phyloP scores from a whole-genome alignment of 2,888 invertebrate genomes.

The Hypolimnas misippus region DNA sequence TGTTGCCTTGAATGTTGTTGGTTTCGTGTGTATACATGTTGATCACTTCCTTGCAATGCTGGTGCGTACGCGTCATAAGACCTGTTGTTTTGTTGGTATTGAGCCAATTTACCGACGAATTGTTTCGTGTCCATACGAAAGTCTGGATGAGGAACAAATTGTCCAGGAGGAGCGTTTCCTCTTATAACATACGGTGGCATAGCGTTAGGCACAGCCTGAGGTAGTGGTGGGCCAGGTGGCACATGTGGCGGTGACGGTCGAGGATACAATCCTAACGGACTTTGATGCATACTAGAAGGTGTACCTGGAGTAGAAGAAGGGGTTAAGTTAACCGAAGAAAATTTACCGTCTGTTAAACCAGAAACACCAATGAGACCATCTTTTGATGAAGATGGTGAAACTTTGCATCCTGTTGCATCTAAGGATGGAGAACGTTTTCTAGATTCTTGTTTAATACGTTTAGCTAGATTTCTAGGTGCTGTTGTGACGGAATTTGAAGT shows the following conservation, averaged over 20 bases:
- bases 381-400: slow-evolving; percentile 83
- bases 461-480: slow-evolving; percentile 78
- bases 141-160: slow-evolving; percentile 80
- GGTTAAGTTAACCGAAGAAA: slow-evolving; percentile 86
- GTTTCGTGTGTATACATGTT: slow-evolving; percentile 75
- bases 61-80: slow-evolving; percentile 70
- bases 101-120: slow-evolving; percentile 74
- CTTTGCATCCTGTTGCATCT: slow-evolving; percentile 75
- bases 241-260: slow-evolving; percentile 89
- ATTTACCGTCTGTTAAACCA: slow-evolving; percentile 81
- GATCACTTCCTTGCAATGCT: slow-evolving; percentile 68
- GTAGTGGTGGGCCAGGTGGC: slow-evolving; percentile 83
- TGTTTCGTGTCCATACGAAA: slow-evolving; percentile 80
- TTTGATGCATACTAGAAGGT: slow-evolving; percentile 85
- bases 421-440: slow-evolving; percentile 84
- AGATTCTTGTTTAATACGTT: slow-evolving; percentile 82
- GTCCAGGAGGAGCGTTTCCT: slow-evolving; percentile 78
- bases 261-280: slow-evolving; percentile 87
- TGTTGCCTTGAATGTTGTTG: slow-evolving; percentile 66
- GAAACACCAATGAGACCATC: slow-evolving; percentile 72
- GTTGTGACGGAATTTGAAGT: slow-evolving; percentile 83
- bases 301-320: slow-evolving; percentile 86
- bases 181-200: slow-evolving; percentile 84
- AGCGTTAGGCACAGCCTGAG: slow-evolving; percentile 84
- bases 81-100: slow-evolving; percentile 74